A percentile compares a stretch with the other conserved stretches of the same genome.
These are phyloP conservation scores for Muscicapa comitata DNA, from an alignment of 2,797 vertebrate species.

Conservation along the genomic window DNA sequence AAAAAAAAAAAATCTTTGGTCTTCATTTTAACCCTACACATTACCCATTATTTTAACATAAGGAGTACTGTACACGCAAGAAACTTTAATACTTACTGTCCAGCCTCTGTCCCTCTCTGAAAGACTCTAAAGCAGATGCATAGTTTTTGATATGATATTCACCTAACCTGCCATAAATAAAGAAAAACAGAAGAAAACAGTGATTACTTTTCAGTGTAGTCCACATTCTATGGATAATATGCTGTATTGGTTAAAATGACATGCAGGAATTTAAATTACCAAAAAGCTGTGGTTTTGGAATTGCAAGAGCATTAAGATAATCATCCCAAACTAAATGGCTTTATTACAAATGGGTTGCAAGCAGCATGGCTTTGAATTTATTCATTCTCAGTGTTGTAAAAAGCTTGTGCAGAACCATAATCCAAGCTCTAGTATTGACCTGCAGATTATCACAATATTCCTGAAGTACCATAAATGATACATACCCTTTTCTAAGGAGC, in stretches of 20 bases:
- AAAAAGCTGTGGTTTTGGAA: not conserved
- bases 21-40: not conserved
- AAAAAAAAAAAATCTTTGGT: not conserved
- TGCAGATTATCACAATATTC: not conserved
- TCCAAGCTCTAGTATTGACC: not conserved
- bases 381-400: not conserved
- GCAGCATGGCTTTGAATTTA: not conserved
- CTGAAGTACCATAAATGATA: not conserved
- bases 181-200: not conserved
- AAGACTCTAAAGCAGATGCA: slow-evolving; percentile 83
- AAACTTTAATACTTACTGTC: slow-evolving; percentile 82
- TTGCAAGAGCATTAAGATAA: accelerated
- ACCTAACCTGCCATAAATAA: slow-evolving; percentile 82
- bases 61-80: not conserved
- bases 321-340: not conserved
- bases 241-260: not conserved
- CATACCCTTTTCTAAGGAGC: slow-evolving; percentile 80
- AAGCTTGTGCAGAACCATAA: not conserved
- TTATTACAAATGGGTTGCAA: not conserved
- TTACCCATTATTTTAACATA: not conserved
- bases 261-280: not conserved
- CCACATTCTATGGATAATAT: not conserved
- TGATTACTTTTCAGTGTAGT: not conserved
- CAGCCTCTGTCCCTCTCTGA: slow-evolving; percentile 85
- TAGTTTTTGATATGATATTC: slow-evolving; percentile 91